Evolutionary conservation across 2,888 invertebrate species (phyloP).

Genomic region (Amphipyra berbera): DNA sequence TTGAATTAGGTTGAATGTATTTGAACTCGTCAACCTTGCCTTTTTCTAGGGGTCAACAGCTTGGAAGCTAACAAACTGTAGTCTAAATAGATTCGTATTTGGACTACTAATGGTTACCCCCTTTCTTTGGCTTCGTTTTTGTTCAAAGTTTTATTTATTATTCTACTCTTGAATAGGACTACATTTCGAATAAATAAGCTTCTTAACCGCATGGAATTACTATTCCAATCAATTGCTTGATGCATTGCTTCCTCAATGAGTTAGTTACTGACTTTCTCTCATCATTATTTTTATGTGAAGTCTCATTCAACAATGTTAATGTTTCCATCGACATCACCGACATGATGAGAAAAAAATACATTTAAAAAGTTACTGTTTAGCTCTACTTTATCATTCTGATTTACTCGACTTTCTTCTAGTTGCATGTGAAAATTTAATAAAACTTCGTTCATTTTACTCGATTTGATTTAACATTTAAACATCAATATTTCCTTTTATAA

Average conservation of each 20-base stretch:
- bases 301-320: constrained; percentile 22
- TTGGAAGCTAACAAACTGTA: neutral
- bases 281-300: constrained; percentile 31
- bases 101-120: neutral
- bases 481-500: constrained; percentile 33
- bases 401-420: constrained; percentile 13
- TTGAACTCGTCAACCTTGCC: neutral
- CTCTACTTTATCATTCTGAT: constrained; percentile 10
- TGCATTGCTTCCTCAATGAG: constrained; percentile 47
- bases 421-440: constrained; percentile 20
- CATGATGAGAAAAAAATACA: neutral
- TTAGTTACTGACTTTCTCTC: constrained; percentile 40
- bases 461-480: constrained; percentile 21
- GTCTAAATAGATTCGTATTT: constrained; percentile 1
- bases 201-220: constrained; percentile 22
- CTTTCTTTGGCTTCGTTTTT: constrained; percentile 1
- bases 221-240: constrained; percentile 44
- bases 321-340: constrained; percentile 15
- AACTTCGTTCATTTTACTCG: constrained; percentile 9
- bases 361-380: neutral
- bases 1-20: neutral
- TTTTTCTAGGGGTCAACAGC: neutral
- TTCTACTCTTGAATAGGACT: constrained; percentile 6
- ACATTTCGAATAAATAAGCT: constrained; percentile 23
- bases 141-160: neutral